Conservation (phyloP, 2,797 vertebrate species). For the Sparus aurata region DNA sequence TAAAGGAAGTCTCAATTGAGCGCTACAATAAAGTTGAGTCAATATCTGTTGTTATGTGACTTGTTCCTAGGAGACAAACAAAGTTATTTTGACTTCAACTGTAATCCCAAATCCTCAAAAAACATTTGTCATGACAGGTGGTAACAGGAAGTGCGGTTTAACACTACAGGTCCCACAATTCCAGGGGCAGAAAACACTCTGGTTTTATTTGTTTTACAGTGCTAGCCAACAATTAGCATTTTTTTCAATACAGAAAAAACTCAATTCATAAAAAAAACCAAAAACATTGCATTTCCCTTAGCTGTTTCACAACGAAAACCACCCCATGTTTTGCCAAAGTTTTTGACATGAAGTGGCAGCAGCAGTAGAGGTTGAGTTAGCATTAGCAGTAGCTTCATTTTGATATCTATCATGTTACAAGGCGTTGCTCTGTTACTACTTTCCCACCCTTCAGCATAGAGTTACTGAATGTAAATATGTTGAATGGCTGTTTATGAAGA, state of each 20-base stretch:
- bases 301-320: neutral
- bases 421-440: too few relatives aligned
- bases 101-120: neutral
- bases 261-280: neutral
- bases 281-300: neutral
- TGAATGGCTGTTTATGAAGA: neutral
- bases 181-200: neutral
- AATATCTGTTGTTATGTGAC: neutral
- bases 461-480: neutral
- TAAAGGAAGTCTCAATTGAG: neutral
- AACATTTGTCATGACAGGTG: neutral
- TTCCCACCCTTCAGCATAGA: too few relatives aligned
- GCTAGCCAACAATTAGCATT: neutral
- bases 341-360: neutral
- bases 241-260: neutral
- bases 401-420: too few relatives aligned
- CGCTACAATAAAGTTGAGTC: conserved; percentile 3
- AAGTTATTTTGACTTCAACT: neutral
- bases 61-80: neutral
- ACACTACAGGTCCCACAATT: neutral
- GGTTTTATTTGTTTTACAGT: neutral
- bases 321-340: neutral
- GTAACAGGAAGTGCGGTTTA: neutral
- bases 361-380: neutral
- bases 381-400: neutral